These are phyloP conservation scores for Cyrtodaria siliqua DNA, from an alignment of 2,888 invertebrate genomes.

Conservation along the genomic window DNA sequence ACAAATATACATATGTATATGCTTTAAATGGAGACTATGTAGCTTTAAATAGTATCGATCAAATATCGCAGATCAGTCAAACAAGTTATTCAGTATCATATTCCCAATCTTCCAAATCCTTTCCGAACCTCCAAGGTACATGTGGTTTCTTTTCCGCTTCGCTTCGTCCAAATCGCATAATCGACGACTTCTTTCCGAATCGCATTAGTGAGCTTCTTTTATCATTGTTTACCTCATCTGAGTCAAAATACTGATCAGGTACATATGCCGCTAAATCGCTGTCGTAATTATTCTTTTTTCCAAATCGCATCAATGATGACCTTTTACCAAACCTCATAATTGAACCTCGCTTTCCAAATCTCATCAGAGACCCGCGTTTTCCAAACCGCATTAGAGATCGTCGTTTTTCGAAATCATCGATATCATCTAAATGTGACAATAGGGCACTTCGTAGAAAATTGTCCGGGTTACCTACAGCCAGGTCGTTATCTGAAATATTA, in stretches of 20 bases:
- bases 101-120: slow-evolving; percentile 16
- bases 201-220: slow-evolving; percentile 54
- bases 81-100: too few relatives aligned
- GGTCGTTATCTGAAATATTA: background rate
- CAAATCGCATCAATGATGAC: slow-evolving; percentile 40
- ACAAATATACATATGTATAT: too few relatives aligned
- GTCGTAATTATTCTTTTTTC: slow-evolving; percentile 24
- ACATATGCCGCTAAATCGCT: slow-evolving; percentile 16
- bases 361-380: slow-evolving; percentile 51
- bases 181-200: slow-evolving; percentile 51
- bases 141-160: slow-evolving; percentile 34
- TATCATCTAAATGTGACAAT: background rate
- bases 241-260: slow-evolving; percentile 22
- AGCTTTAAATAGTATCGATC: too few relatives aligned
- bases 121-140: slow-evolving; percentile 60
- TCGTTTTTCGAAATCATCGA: slow-evolving; percentile 31
- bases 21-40: too few relatives aligned
- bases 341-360: slow-evolving; percentile 59
- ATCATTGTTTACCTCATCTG: slow-evolving; percentile 3
- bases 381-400: slow-evolving; percentile 50
- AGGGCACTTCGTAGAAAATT: background rate
- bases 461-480: background rate
- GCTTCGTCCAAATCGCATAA: slow-evolving; percentile 27
- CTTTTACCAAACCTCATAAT: slow-evolving; percentile 57
- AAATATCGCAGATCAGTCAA: too few relatives aligned